Percentiles rank a stretch among this genome's conserved stretches.
phyloP scores from a whole-genome alignment of 2,888 invertebrate genomes.

The Heliconius charithonia region DNA sequence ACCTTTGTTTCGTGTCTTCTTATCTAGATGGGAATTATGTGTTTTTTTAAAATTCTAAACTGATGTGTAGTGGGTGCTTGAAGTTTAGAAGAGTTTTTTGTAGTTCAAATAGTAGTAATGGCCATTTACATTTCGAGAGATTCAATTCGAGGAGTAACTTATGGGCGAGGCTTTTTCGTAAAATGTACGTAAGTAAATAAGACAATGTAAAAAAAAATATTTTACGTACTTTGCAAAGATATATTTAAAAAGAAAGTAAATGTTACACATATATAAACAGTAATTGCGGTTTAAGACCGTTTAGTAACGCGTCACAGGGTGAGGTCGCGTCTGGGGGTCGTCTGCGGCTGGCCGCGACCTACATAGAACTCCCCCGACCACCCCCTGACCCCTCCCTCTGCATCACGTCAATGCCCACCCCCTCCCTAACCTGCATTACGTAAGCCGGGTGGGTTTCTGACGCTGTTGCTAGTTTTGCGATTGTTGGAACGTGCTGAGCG shows the following conservation, averaged over 20 bases:
- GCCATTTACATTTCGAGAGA: neutral
- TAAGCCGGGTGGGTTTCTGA: slow-evolving; percentile 65
- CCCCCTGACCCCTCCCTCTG: slow-evolving; percentile 55
- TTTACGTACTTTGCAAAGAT: neutral
- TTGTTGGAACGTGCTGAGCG: slow-evolving; percentile 23
- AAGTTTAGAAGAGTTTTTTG: too few species aligned
- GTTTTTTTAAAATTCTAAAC: slow-evolving; percentile 8
- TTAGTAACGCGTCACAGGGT: slow-evolving; percentile 55
- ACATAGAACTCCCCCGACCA: slow-evolving; percentile 58
- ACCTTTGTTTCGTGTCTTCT: slow-evolving; percentile 21
- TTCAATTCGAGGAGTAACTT: neutral
- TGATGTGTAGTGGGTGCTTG: neutral
- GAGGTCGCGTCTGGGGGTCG: slow-evolving; percentile 77
- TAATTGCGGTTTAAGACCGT: slow-evolving; percentile 26
- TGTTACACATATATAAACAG: slow-evolving; percentile 13
- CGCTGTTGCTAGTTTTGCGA: slow-evolving; percentile 38
- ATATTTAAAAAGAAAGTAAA: neutral
- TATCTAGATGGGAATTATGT: slow-evolving; percentile 17
- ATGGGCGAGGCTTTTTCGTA: neutral
- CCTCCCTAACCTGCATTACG: slow-evolving; percentile 69
- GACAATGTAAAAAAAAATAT: neutral
- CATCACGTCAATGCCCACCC: slow-evolving; percentile 36
- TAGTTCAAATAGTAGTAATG: neutral
- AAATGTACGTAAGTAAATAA: neutral
- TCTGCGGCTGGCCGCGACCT: slow-evolving; percentile 80